Evolutionary conservation across 2,797 vertebrate genomes (phyloP), one percentile per base, ranked within the genome.

Genomic region (Neostethus bicornis): DNA sequence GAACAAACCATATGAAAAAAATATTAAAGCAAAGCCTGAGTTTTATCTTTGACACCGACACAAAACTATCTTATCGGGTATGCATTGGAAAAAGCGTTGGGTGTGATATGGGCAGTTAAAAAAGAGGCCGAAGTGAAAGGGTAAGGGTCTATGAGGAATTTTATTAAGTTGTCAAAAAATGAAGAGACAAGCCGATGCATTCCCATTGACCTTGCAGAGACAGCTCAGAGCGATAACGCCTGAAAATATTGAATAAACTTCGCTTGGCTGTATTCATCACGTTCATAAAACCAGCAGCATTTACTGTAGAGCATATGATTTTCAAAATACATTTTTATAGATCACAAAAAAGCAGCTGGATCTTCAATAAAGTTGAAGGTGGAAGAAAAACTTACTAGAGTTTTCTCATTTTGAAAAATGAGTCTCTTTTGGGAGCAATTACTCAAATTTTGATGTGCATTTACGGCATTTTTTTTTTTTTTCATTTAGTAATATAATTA

Each of bases 81-180:
- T 87, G 83, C 82, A 88, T 85, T 89, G 75, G 79, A 79, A 79
- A 73, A 72, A 77, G 81, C 80, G 67, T 53, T 6, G 59, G 84
- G 70, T 81, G 83, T 80, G 85, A 83, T 71, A 70, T 70, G 56
- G 47, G 47, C 69, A 86, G 76, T 78, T n/a, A n/a, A n/a, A 77
- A 73, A 76, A 66, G 67, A 73, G 75, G 70, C 75, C 77, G 79
- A 57, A 44, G 53, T 62, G 56, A 55, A 62, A 69, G 34, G 52
- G 25, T 43, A 25, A 52, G 70, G 66, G 69, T 81, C 65, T 55
- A 53, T 41, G 44, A 72, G 61, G 48, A 75, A 80, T 84, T 87
- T 87, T 88, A 91, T 90, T 87, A 87, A 89, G 84, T 75, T 90
- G 87, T 87, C 86, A 77, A 73, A 81, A 52, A 74, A 51, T 65